phyloP scores from a whole-genome alignment of 2,797 vertebrate species.

The Acropternis orthonyx region DNA sequence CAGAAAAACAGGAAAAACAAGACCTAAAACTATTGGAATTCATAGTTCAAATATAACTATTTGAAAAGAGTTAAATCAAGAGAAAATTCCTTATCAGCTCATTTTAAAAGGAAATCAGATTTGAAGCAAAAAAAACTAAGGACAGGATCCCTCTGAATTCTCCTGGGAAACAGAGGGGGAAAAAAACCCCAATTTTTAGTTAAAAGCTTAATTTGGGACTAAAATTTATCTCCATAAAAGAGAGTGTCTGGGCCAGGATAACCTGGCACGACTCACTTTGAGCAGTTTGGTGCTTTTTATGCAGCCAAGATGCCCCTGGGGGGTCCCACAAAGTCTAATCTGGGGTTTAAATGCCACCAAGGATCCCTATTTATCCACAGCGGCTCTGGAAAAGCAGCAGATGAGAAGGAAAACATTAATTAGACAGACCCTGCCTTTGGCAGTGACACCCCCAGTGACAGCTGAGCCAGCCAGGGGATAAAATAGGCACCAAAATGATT shows the following conservation, averaged over 20 bases:
- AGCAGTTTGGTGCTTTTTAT: neutral
- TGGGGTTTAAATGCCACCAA: neutral
- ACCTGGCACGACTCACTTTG: neutral
- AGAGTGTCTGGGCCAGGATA: neutral
- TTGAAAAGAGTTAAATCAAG: neutral
- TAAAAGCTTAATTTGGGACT: neutral
- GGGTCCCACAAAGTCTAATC: neutral
- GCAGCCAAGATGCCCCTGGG: neutral
- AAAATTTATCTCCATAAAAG: neutral
- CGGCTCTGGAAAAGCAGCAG: conserved; percentile 27
- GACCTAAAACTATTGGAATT: neutral
- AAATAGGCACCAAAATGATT: neutral
- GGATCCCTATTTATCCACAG: neutral
- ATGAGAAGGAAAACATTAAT: conserved; percentile 34
- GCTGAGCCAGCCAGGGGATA: conserved; percentile 6
- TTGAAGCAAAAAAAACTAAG: neutral
- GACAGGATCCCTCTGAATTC: neutral
- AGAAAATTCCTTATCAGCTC: neutral
- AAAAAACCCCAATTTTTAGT: neutral
- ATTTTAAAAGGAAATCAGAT: neutral
- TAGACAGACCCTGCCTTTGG: conserved; percentile 38
- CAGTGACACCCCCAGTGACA: neutral
- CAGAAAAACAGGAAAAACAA: neutral
- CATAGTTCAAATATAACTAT: neutral
- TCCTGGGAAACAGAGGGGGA: neutral